Percentiles rank a stretch among this genome's conserved stretches.
Evolutionary conservation across 2,888 invertebrate genomes (phyloP).

Genomic region (Ornithoptera alexandrae): DNA sequence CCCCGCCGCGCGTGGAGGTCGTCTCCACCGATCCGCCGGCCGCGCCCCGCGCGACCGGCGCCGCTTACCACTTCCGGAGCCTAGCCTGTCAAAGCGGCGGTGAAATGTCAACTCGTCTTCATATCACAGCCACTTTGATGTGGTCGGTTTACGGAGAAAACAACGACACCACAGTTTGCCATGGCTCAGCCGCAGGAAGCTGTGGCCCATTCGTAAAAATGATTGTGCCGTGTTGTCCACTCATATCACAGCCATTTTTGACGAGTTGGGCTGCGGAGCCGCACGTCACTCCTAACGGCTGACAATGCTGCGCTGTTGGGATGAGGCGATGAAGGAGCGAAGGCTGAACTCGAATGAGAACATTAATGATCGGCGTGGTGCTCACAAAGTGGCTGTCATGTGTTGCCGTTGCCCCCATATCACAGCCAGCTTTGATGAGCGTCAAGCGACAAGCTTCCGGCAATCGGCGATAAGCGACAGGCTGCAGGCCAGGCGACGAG

Average conservation of each 20-base stretch:
- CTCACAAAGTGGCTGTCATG: constrained; percentile 96
- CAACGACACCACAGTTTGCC: constrained; percentile 28
- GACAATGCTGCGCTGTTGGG: not conserved
- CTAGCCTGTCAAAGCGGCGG: constrained; percentile 92
- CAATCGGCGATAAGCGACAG: constrained; percentile 1
- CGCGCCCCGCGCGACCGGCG: constrained; percentile 7
- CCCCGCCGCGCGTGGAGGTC: too few relatives aligned
- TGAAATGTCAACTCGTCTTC: constrained; percentile 85
- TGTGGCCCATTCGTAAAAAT: constrained; percentile 86
- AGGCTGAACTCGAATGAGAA: too few relatives aligned
- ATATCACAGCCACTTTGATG: constrained; percentile 99
- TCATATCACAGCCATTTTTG: constrained; percentile 98
- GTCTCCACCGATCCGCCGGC: constrained; percentile 13
- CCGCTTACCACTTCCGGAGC: constrained; percentile 66
- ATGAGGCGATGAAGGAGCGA: not conserved
- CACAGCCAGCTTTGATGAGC: constrained; percentile 99
- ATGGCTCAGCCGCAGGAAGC: constrained; percentile 36
- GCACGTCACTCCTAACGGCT: constrained; percentile 40
- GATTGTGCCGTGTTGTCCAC: constrained; percentile 85
- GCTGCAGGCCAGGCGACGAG: constrained; percentile 88
- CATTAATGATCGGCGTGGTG: constrained; percentile 58
- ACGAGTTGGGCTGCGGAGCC: constrained; percentile 88
- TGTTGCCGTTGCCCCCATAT: constrained; percentile 86
- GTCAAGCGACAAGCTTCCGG: constrained; percentile 45
- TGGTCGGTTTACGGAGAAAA: constrained; percentile 83